Conservation (phyloP, 92 coral and sea anemone genomes). For the Siderastrea siderea region DNA sequence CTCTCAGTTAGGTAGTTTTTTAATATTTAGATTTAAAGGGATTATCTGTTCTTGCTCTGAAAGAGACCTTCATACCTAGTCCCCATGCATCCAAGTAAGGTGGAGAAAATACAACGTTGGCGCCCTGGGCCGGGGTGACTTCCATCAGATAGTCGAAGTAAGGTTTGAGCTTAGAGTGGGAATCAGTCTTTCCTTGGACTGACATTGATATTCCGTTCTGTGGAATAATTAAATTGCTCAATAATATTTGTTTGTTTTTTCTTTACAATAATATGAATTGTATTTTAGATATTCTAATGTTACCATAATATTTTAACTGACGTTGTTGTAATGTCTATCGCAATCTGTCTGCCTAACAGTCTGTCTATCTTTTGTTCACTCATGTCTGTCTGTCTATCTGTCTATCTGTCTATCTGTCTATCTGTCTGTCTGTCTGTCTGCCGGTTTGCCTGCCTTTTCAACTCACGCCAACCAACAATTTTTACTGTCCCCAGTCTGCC, state of each 20-base stretch:
- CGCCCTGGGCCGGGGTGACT: constrained; percentile 23
- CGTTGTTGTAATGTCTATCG: too few relatives aligned
- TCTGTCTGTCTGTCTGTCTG: neutral
- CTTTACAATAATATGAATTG: too few relatives aligned
- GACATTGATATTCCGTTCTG: constrained; percentile 22
- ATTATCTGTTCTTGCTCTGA: too few relatives aligned
- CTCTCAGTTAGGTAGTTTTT: too few relatives aligned
- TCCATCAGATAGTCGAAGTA: constrained; percentile 66
- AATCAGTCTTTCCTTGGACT: neutral
- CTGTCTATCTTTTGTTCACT: too few relatives aligned
- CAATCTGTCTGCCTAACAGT: neutral
- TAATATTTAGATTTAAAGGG: too few relatives aligned
- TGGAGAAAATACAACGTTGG: constrained; percentile 58
- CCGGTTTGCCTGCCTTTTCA: too few relatives aligned
- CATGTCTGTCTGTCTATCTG: neutral
- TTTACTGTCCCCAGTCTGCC: neutral
- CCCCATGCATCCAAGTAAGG: constrained; percentile 91
- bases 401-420: neutral
- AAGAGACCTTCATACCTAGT: constrained; percentile 52
- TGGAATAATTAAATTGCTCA: neutral
- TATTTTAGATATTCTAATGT: too few relatives aligned
- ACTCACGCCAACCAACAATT: neutral
- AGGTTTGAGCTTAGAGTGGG: constrained; percentile 27
- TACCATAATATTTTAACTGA: too few relatives aligned
- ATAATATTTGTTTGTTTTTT: neutral